Evolutionary conservation across 2,113 vertebrate genomes (phyloP).

Genomic region (Rhineura floridana): DNA sequence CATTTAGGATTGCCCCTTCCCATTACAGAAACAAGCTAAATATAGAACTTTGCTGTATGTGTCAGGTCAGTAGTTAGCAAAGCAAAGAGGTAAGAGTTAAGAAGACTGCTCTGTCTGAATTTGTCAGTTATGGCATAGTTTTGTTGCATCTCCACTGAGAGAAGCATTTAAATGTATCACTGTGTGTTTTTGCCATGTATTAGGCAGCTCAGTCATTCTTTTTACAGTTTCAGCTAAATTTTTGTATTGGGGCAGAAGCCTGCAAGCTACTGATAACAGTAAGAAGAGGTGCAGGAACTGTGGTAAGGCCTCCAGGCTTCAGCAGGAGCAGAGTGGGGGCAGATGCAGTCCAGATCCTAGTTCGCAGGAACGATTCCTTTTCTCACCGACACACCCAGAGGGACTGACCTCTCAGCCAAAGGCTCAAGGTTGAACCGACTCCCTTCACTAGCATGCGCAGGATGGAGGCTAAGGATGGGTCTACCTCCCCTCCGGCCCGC

Average conservation of each 20-base stretch:
- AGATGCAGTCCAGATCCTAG: background rate
- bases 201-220: background rate
- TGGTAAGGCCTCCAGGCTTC: background rate
- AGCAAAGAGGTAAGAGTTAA: background rate
- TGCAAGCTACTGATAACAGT: background rate
- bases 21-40: background rate
- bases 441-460: background rate
- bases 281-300: too few relatives aligned
- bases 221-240: conserved; percentile 14
- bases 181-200: background rate
- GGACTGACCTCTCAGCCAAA: background rate
- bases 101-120: conserved; percentile 7
- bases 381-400: too few relatives aligned
- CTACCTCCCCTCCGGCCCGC: background rate
- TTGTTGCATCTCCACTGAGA: background rate
- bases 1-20: background rate
- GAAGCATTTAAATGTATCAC: background rate
- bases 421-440: too few relatives aligned
- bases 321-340: background rate
- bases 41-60: background rate
- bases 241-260: background rate
- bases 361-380: background rate
- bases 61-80: conserved; percentile 15
- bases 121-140: conserved; percentile 46
- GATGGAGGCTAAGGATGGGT: background rate